Base-by-base conservation (phyloP, 2,797 vertebrate species). In the Pogoniulus pusillus region DNA sequence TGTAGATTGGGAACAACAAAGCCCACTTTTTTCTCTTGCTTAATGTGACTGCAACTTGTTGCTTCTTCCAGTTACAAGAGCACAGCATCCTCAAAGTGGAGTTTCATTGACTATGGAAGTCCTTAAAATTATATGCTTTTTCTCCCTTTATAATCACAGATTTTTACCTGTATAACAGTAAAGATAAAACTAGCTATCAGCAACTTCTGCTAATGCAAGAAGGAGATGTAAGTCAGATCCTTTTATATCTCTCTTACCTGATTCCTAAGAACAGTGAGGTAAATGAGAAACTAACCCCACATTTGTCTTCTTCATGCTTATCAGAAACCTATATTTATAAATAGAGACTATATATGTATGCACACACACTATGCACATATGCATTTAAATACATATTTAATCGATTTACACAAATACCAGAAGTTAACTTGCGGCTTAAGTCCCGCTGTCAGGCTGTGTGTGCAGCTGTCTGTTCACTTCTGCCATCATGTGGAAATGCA, bases 401-500 rank as follows among this genome's bases (percentile, higher is more conserved):
- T 7, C 60, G 30, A 16, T 57, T 79, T 18, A 35, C 64, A 82
- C 68, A 85, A 91, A 47, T 16, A 45, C 5, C 71, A 88, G 49
- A 49, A 78, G 37, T 81, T 63, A 82, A 49, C 51, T 55, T 58
- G 74, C 62, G 32, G 17, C 12, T 23, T 59, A 15, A 32, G 34
- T 27, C 24, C 1, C 6, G 35, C 71, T 64, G 57, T 41, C 74
- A 39, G 68, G 26, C 7, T 47, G 27, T 23, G 53, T 24, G 47
- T 45, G 68, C 39, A 64, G 27, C 69, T 76, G 65, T 34, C 72
- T 87, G 71, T 70, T 91, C 90, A 92, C 87, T 87, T 69, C 89
- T 89, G 93, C 88, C 95, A 93, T 79, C 92, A 16, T 68, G 89
- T 26, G 93, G 93, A 58, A 58, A 62, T 8, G 37, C 54, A 68